Percentiles rank a stretch among this genome's conserved stretches.
phyloP scores from a whole-genome alignment of 2,888 invertebrate genomes.

The Hedya salicella region DNA sequence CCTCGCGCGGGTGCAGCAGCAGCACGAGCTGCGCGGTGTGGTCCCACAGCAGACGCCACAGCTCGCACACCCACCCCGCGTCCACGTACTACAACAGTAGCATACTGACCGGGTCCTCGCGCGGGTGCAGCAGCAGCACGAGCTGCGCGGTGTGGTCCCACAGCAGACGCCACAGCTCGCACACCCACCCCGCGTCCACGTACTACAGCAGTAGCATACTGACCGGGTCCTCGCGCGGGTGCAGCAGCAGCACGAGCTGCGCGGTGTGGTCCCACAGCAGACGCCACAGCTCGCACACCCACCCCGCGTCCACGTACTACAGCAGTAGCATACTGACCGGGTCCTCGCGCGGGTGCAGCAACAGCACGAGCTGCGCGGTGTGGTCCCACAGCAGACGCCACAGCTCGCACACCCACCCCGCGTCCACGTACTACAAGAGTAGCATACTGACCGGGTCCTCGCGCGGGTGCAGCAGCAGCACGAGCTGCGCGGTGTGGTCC shows the following conservation, averaged over 20 bases:
- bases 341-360: background rate
- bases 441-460: constrained; percentile 80
- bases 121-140: background rate
- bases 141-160: background rate
- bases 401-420: constrained; percentile 33
- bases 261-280: constrained; percentile 10
- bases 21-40: constrained; percentile 26
- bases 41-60: constrained; percentile 84
- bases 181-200: background rate
- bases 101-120: too few species aligned
- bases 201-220: background rate
- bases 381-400: constrained; percentile 25
- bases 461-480: constrained; percentile 56
- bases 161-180: too few species aligned
- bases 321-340: too few species aligned
- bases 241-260: constrained; percentile 15
- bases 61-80: too few species aligned
- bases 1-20: too few species aligned
- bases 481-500: constrained; percentile 97
- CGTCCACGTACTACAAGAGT: constrained; percentile 90
- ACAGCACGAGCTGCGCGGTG: constrained; percentile 21
- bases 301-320: too few species aligned
- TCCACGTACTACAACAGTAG: too few species aligned
- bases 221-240: too few species aligned
- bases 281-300: constrained; percentile 50